Base-by-base conservation (phyloP, 2,797 vertebrate species). In the Lacerta bilineata region DNA sequence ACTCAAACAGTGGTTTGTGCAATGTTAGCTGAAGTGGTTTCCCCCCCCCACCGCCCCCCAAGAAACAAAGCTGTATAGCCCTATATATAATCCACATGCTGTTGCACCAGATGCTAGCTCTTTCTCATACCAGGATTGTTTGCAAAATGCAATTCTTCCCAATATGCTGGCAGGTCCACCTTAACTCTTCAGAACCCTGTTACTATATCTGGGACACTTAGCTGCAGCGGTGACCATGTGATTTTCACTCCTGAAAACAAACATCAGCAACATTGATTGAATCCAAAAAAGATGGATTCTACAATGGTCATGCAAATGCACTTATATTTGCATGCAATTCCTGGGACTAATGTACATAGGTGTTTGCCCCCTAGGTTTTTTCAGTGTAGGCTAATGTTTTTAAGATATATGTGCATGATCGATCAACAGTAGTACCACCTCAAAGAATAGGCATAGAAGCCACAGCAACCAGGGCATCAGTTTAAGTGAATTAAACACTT, bases 381-480 rank as follows among this genome's bases (percentile, higher is more conserved):
- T 84, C 39, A 27, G 11, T 84, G 71, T 11, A 23, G 41, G 5
- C 23, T 23, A 50, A 25, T 20, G 18, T 41, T 27, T 46, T 72
- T n/a, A 72, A 64, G 20, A 61, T 61, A 10, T 41, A 15, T 20
- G 20, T 64, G 72, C 9, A 1, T 50, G 9, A 8, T 15, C 20
- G 15, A 5, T 36, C 75, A 36, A 8, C 41, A n/a, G 83, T 10
- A 61, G 59, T 6, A 61, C 59, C 59, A 33, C 33, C 33, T 61
- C 59, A 61, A 50, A 50, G 46, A 50, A 50, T 10, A n/a, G 5
- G n/a, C 59, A 29, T 75, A 87, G 68, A 61, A 66, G 33, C 68
- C 72, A 8, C 0, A 29, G 59, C n/a, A 33, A 55, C 39, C 0
- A 1, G 13, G 55, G 55, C n/a, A 1, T 0, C 69, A 0, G 0